phyloP scores from a whole-genome alignment of 1,140 invertebrate species.

The Bombyx mandarina region DNA sequence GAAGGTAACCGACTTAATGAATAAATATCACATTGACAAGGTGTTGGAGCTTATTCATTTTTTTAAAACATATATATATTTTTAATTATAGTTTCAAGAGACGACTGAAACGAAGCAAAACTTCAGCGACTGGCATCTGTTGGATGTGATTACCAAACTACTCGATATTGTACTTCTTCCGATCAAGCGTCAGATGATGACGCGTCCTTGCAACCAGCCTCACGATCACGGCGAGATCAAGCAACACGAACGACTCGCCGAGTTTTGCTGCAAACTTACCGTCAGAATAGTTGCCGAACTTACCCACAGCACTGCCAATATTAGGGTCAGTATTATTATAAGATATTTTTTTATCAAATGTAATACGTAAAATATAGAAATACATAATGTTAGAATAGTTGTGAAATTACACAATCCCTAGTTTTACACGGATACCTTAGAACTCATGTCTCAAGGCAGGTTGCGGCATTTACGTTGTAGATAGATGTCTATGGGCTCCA shows the following conservation, averaged over 20 bases:
- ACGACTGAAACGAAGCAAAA: conserved; percentile 17
- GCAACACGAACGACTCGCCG: conserved; percentile 72
- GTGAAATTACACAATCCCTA: too few species aligned
- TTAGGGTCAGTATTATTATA: conserved; percentile 20
- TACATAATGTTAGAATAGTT: neutral
- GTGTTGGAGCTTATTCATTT: too few species aligned
- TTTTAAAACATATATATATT: neutral
- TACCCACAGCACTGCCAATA: conserved; percentile 78
- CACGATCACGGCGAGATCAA: conserved; percentile 55
- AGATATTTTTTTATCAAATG: neutral
- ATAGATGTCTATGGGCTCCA: too few species aligned
- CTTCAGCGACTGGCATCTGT: conserved; percentile 79
- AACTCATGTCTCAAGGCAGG: too few species aligned
- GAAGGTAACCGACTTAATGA: conserved; percentile 21
- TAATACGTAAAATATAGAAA: neutral
- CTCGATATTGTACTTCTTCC: conserved; percentile 87
- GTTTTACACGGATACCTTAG: too few species aligned
- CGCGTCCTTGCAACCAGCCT: conserved; percentile 39
- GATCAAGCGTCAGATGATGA: conserved; percentile 74
- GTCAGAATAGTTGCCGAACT: conserved; percentile 91
- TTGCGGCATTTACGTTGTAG: too few species aligned
- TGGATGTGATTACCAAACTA: conserved; percentile 87
- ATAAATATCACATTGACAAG: neutral
- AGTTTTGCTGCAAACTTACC: conserved; percentile 89
- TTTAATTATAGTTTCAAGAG: conserved; percentile 10